Percentiles rank a stretch among this genome's conserved stretches.
Conservation (phyloP, 1,140 invertebrate genomes). For the Drosophila aff. region DNA sequence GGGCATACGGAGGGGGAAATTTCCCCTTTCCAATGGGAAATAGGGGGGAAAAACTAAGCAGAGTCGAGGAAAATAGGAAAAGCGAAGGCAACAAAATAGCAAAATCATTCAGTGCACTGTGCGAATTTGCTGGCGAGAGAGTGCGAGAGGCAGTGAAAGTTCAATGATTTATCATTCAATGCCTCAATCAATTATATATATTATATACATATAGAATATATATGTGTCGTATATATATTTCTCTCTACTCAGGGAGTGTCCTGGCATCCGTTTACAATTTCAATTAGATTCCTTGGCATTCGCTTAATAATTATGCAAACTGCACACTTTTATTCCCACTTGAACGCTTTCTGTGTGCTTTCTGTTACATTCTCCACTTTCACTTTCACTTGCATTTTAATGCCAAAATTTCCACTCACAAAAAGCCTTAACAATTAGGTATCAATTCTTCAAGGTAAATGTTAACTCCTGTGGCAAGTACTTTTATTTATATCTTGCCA, state of each 20-base stretch:
- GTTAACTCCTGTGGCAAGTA: background rate
- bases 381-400: background rate
- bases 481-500: background rate
- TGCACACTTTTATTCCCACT: slow-evolving; percentile 2
- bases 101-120: slow-evolving; percentile 29
- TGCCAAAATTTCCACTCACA: background rate
- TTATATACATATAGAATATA: background rate
- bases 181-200: background rate
- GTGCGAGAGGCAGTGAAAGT: background rate
- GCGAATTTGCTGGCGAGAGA: background rate
- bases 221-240: background rate
- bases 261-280: background rate
- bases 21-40: background rate
- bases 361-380: background rate
- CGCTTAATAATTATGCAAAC: background rate
- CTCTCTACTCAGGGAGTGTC: too few species aligned
- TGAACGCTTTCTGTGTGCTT: background rate
- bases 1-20: background rate
- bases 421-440: background rate
- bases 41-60: slow-evolving; percentile 9
- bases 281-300: background rate
- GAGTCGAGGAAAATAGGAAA: slow-evolving; percentile 9
- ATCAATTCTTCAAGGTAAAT: background rate
- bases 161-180: background rate
- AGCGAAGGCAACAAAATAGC: background rate